Evolutionary conservation across 2,888 invertebrate genomes (phyloP).

Genomic region (Polymixis lichenea): DNA sequence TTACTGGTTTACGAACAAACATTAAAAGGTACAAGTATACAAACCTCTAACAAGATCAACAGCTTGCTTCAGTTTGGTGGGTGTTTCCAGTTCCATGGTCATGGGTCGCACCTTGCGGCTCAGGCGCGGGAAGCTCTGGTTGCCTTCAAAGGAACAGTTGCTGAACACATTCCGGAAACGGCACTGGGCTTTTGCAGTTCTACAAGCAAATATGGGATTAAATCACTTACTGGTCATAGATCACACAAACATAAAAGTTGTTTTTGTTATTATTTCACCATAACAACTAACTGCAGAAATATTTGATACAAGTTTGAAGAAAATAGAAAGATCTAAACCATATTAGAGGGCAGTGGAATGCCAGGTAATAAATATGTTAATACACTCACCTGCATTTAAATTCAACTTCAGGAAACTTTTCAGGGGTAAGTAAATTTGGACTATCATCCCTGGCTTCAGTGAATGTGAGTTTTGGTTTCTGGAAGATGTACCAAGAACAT

Average conservation of each 20-base stretch:
- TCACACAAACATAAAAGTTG: constrained; percentile 22
- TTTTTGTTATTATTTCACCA: constrained; percentile 34
- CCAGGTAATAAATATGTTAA: background rate
- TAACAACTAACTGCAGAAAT: constrained; percentile 5
- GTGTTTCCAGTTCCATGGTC: constrained; percentile 86
- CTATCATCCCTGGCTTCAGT: constrained; percentile 77
- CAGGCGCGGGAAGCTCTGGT: constrained; percentile 91
- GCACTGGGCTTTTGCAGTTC: constrained; percentile 80
- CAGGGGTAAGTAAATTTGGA: constrained; percentile 78
- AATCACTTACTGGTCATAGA: constrained; percentile 4
- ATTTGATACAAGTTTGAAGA: background rate
- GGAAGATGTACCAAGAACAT: constrained; percentile 58
- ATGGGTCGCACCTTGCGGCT: constrained; percentile 78
- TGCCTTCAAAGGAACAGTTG: constrained; percentile 90
- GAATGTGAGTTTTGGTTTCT: constrained; percentile 76
- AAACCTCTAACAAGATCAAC: constrained; percentile 89
- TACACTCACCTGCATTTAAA: constrained; percentile 83
- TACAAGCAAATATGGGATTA: constrained; percentile 64
- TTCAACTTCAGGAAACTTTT: constrained; percentile 76
- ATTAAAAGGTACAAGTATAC: constrained; percentile 26
- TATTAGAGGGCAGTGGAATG: background rate
- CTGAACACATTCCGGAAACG: constrained; percentile 77
- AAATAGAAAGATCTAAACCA: background rate
- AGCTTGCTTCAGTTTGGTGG: constrained; percentile 82
- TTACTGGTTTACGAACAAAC: background rate